Evolutionary conservation across 2,888 invertebrate genomes (phyloP).

Genomic region (Chaitophorus viminalis): DNA sequence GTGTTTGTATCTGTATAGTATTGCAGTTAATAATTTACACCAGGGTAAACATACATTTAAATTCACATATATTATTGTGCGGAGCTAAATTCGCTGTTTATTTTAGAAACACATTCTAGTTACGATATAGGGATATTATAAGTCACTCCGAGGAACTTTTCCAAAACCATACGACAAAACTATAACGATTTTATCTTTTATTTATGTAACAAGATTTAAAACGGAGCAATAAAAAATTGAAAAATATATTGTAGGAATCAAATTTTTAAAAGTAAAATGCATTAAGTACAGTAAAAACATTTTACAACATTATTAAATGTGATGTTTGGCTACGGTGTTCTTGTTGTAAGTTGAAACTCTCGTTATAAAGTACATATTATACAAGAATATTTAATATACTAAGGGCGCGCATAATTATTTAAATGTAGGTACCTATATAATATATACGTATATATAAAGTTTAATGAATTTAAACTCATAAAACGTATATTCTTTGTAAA

Average conservation of each 20-base stretch:
- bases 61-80: neutral
- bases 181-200: neutral
- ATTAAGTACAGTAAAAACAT: neutral
- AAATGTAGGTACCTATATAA: too few relatives aligned
- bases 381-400: neutral
- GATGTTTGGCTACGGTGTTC: neutral
- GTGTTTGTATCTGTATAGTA: neutral
- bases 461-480: neutral
- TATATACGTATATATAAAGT: neutral
- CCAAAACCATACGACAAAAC: neutral
- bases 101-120: neutral
- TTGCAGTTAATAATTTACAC: too few relatives aligned
- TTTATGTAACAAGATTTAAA: neutral
- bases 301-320: neutral
- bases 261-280: neutral
- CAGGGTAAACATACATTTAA: too few relatives aligned
- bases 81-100: neutral
- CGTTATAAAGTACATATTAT: neutral
- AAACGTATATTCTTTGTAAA: neutral
- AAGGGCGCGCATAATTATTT: neutral
- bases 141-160: neutral
- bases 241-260: neutral
- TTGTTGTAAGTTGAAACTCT: constrained; percentile 9
- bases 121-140: neutral
- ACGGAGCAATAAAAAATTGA: neutral